These are phyloP conservation scores for Tachina lurida DNA, from an alignment of 2,888 invertebrate genomes.

Conservation along the genomic window DNA sequence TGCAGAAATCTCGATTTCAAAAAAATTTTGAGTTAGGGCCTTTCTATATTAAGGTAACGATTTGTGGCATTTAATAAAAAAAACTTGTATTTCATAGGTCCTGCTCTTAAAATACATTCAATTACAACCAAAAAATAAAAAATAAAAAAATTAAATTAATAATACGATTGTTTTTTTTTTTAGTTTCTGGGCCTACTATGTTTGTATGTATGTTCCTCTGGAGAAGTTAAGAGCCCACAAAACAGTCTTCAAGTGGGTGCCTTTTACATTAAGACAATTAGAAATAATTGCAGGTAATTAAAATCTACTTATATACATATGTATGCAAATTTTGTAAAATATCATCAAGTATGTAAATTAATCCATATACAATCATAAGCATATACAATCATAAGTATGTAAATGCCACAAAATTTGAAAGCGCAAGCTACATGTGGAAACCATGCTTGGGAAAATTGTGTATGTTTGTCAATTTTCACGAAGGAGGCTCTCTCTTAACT, in stretches of 20 bases:
- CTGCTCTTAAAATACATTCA: no score
- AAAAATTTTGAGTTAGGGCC: no score
- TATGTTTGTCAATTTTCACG: neutral
- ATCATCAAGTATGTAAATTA: constrained; percentile 54
- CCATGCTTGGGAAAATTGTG: no score
- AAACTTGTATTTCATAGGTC: no score
- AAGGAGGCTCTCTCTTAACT: neutral
- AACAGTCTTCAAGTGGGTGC: constrained; percentile 48
- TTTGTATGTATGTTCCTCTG: neutral
- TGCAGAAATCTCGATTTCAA: no score
- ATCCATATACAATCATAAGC: neutral
- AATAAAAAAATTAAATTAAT: no score
- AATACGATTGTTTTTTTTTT: no score
- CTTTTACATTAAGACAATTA: constrained; percentile 57
- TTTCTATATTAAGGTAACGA: no score
- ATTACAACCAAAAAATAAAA: no score
- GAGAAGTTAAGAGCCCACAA: neutral
- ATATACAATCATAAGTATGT: neutral
- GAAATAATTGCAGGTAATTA: constrained; percentile 79
- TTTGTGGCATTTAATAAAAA: no score
- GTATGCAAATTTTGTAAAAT: constrained; percentile 79
- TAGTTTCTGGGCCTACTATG: neutral
- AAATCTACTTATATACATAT: constrained; percentile 76
- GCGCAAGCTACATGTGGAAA: neutral
- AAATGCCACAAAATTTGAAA: neutral